Evolutionary conservation across 2,888 invertebrate species (phyloP), one percentile per base, ranked within the genome.

Genomic region (Zhengitettix transpicula): DNA sequence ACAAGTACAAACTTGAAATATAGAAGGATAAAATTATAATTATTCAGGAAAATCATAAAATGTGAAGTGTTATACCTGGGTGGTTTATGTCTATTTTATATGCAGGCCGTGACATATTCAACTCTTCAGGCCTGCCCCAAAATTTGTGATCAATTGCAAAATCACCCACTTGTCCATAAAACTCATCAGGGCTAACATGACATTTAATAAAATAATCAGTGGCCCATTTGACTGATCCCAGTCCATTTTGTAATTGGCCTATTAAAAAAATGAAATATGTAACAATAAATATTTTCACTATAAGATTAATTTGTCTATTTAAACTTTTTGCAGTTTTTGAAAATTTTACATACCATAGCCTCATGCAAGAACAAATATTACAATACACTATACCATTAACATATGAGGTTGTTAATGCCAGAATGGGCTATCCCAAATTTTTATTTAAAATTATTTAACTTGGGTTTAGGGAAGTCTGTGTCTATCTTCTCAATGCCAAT

Each of bases 101-200:
- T 8, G 80, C 75, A 1, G 81, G 81, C 61, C 82, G 71, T 1
- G 73, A 71, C 70, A 75, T 78, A 60, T 76, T 78, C 69, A 80
- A 73, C 55, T 82, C 80, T 68, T 83, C 82, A 7, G 82, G 81
- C 56, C 82, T 71, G 2, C 80, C 81, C 82, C 82, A 83, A 67
- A 74, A 80, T 1, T 71, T 69, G 65, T 82, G 81, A 66, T 82
- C 82, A 14, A 74, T 67, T 16, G 71, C 68, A 59, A 81, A 82
- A 66, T 79, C 77, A 1, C 79, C 78, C 16, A 81, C 79, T 72
- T 80, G 79, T 0, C 77, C 79, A 66, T 80, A 80, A 55, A 79
- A 71, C 58, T 76, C 78, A 62, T 73, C 70, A 11, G 75, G 74
- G 55, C 71, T 72, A 12, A 74, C 74, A 69, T 78, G 78, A 65